phyloP scores from a whole-genome alignment of 2,797 vertebrate species.

The Pangasius larnaudii region DNA sequence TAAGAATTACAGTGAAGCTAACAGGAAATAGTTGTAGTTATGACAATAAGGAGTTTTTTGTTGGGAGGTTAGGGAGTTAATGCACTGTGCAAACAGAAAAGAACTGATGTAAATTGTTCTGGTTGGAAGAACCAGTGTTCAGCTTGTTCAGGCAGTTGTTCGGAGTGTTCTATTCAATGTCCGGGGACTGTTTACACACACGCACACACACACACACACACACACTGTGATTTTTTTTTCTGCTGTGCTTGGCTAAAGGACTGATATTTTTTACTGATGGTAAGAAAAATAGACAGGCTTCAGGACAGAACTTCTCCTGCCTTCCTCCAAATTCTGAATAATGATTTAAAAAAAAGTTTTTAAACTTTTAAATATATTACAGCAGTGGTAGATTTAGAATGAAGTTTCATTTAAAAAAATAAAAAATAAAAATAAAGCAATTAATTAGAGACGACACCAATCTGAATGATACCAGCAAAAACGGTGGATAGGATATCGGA shows the following conservation, averaged over 20 bases:
- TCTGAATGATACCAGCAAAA: not conserved
- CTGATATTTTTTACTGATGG: slow-evolving; percentile 2
- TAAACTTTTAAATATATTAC: not conserved
- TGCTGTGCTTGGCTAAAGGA: slow-evolving; percentile 27
- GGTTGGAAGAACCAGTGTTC: not conserved
- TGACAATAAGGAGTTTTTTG: not conserved
- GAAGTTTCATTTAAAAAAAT: not conserved
- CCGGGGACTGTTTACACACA: slow-evolving; percentile 46
- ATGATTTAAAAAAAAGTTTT: too few species aligned
- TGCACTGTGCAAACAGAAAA: not conserved
- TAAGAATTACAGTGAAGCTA: not conserved
- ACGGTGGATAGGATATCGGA: not conserved
- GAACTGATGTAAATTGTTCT: not conserved
- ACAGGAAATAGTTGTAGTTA: not conserved
- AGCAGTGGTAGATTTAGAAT: not conserved
- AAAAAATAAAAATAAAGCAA: not conserved
- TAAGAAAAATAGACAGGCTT: not conserved
- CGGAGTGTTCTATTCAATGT: slow-evolving; percentile 37
- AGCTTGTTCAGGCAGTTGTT: slow-evolving; percentile 35
- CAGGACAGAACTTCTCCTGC: not conserved
- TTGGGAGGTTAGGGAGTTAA: not conserved
- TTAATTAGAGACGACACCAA: not conserved
- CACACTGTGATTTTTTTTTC: slow-evolving; percentile 8
- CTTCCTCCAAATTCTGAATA: not conserved
- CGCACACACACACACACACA: not conserved